These are phyloP conservation scores for Synanthedon myopaeformis DNA, from an alignment of 2,888 invertebrate species.

Conservation along the genomic window DNA sequence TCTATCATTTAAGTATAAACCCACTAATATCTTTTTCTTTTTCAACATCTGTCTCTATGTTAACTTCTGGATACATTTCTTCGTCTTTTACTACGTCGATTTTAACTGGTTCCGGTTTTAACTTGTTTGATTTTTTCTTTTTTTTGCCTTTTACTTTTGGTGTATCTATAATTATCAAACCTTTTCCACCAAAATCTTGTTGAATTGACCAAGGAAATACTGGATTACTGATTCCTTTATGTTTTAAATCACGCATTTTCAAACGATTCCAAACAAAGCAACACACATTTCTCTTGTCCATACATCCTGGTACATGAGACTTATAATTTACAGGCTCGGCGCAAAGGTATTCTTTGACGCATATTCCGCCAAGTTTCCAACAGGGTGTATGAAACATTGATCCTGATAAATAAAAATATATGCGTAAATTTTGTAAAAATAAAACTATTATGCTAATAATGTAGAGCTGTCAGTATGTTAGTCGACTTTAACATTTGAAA, in stretches of 20 bases:
- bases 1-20: no score
- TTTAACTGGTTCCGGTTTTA: background rate
- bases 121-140: conserved; percentile 3
- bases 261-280: conserved; percentile 50
- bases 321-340: conserved; percentile 23
- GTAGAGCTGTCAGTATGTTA: no score
- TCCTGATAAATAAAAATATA: conserved; percentile 19
- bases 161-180: conserved; percentile 19
- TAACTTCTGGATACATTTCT: no score
- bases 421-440: no score
- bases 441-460: no score
- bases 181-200: conserved; percentile 34
- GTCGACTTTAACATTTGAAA: no score
- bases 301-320: conserved; percentile 45
- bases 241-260: conserved; percentile 27
- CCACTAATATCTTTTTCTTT: no score
- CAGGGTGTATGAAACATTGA: conserved; percentile 44
- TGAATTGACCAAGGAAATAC: conserved; percentile 34
- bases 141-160: background rate
- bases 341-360: conserved; percentile 39
- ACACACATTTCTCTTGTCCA: conserved; percentile 39
- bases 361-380: conserved; percentile 48
- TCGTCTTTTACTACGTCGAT: no score
- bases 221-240: conserved; percentile 25
- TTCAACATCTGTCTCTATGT: no score